Evolutionary conservation across 2,888 invertebrate genomes (phyloP).

Genomic region (Ypsolopha scabrella): DNA sequence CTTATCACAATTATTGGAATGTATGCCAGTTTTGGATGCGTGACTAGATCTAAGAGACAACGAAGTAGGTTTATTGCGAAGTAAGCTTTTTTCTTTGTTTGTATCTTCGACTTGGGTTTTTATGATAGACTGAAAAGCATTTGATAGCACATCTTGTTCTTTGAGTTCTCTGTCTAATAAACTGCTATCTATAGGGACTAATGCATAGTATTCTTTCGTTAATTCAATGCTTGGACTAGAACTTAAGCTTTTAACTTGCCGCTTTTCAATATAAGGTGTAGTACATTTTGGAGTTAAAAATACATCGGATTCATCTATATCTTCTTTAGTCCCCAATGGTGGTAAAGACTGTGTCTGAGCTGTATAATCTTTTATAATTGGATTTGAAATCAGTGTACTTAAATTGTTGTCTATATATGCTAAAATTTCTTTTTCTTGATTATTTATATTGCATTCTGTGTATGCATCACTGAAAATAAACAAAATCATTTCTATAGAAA

Average conservation of each 20-base stretch:
- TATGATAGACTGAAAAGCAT: conserved; percentile 60
- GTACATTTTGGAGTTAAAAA: conserved; percentile 58
- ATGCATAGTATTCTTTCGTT: conserved; percentile 51
- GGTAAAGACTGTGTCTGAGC: not conserved
- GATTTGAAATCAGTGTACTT: not conserved
- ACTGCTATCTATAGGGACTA: conserved; percentile 45
- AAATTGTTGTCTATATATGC: conserved; percentile 35
- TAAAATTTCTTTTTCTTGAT: conserved; percentile 61
- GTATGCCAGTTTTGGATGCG: conserved; percentile 43
- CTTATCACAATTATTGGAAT: conserved; percentile 38
- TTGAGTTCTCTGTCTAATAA: conserved; percentile 60
- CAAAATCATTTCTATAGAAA: conserved; percentile 3
- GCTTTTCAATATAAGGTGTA: conserved; percentile 41
- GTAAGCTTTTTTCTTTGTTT: conserved; percentile 24
- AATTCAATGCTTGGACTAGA: conserved; percentile 52
- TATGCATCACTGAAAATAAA: conserved; percentile 57
- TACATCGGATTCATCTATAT: conserved; percentile 41
- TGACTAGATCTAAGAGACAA: conserved; percentile 53
- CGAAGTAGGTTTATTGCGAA: conserved; percentile 42
- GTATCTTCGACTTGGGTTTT: conserved; percentile 34
- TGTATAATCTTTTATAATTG: not conserved
- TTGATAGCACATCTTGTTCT: conserved; percentile 64
- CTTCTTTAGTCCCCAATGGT: not conserved
- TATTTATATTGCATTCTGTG: conserved; percentile 56
- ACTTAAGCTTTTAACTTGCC: conserved; percentile 28